Percentiles rank a stretch among this genome's conserved stretches.
phyloP scores from a whole-genome alignment of 1,140 invertebrate genomes.

The Charaxes varanes region DNA sequence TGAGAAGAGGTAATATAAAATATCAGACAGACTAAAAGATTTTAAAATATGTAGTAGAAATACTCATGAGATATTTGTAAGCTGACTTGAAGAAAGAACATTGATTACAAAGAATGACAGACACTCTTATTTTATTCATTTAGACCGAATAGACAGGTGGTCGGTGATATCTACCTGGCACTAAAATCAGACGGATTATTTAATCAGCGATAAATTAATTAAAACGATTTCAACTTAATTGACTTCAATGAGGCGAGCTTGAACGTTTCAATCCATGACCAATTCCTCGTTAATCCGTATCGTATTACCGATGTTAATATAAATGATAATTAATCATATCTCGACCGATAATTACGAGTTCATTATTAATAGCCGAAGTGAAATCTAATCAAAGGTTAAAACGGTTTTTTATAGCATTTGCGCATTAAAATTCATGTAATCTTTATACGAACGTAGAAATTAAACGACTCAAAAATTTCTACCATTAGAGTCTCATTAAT shows the following conservation, averaged over 20 bases:
- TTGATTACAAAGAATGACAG: too few species aligned
- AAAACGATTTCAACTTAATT: constrained; percentile 20
- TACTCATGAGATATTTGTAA: too few species aligned
- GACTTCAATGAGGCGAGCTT: constrained; percentile 17
- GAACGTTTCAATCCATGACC: constrained; percentile 14
- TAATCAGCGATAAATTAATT: constrained; percentile 19
- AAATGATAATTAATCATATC: constrained; percentile 11
- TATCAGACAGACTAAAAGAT: too few species aligned
- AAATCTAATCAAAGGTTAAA: constrained; percentile 37
- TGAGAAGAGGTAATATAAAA: too few species aligned
- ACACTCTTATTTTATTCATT: too few species aligned
- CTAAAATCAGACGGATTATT: constrained; percentile 17
- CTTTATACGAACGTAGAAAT: constrained; percentile 49
- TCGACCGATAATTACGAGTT: constrained; percentile 3
- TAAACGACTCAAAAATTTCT: constrained; percentile 56
- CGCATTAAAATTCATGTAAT: constrained; percentile 57
- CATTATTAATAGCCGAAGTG: constrained; percentile 13
- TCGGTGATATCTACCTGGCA: constrained; percentile 10
- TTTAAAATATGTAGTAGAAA: too few species aligned
- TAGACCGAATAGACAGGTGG: not conserved
- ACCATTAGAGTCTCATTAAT: constrained; percentile 63
- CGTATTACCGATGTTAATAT: constrained; percentile 6
- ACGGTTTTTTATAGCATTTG: constrained; percentile 47
- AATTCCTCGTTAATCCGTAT: constrained; percentile 15
- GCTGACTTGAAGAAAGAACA: too few species aligned